Conservation (phyloP, 1,140 invertebrate species). For the Drosophila sucinea region DNA sequence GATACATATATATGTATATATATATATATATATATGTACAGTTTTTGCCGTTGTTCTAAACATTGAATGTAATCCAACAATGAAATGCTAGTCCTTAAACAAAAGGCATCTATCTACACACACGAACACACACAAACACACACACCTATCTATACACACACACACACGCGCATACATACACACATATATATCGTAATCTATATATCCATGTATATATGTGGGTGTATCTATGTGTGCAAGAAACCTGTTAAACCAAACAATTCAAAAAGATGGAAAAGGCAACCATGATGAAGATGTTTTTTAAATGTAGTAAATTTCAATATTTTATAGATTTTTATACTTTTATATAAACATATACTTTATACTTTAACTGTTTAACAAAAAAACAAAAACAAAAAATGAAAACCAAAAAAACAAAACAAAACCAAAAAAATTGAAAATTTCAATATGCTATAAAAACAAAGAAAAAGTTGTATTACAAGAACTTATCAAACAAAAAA, state of each 20-base stretch:
- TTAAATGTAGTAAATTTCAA: slow-evolving; percentile 80
- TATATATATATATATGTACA: slow-evolving; percentile 63
- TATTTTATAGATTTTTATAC: slow-evolving; percentile 82
- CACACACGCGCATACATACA: not conserved
- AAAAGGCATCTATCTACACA: slow-evolving; percentile 39
- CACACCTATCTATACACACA: not conserved
- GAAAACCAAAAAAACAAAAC: slow-evolving; percentile 43
- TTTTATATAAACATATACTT: slow-evolving; percentile 80
- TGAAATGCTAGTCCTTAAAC: slow-evolving; percentile 72
- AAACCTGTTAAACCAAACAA: slow-evolving; percentile 48
- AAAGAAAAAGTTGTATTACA: slow-evolving; percentile 54
- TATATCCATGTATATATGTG: not conserved
- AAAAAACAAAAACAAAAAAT: slow-evolving; percentile 37
- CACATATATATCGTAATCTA: not conserved
- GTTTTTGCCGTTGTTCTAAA: slow-evolving; percentile 64
- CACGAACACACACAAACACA: not conserved
- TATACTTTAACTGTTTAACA: slow-evolving; percentile 79
- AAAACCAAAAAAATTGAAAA: slow-evolving; percentile 24
- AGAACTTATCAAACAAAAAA: slow-evolving; percentile 69
- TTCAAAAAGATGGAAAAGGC: slow-evolving; percentile 32
- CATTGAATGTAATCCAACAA: slow-evolving; percentile 51
- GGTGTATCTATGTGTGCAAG: not conserved
- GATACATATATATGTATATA: slow-evolving; percentile 60
- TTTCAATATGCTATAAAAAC: slow-evolving; percentile 58
- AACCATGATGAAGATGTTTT: slow-evolving; percentile 62